A percentile compares a stretch with the other conserved stretches of the same genome.
Conservation (phyloP, 2,888 invertebrate species). For the Cyaniris semiargus region DNA sequence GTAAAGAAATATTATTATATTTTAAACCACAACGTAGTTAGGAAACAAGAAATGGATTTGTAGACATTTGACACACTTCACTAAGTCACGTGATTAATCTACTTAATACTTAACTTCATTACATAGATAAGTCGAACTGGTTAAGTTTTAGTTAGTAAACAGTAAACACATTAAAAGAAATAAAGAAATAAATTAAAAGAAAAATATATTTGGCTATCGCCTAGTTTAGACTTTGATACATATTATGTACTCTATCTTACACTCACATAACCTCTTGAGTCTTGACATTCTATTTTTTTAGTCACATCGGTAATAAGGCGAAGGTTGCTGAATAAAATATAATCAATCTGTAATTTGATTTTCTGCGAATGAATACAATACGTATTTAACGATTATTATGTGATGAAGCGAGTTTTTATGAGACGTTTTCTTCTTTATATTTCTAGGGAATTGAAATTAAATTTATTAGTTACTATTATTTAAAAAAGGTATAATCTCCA, state of each 20-base stretch:
- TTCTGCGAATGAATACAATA: slow-evolving; percentile 21
- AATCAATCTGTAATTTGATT: slow-evolving; percentile 9
- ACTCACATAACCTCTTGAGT: no score
- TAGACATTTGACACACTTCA: not conserved
- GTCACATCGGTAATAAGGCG: not conserved
- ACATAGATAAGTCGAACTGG: not conserved
- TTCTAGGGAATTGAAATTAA: not conserved
- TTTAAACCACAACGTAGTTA: not conserved
- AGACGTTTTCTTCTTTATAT: not conserved
- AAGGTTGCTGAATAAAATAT: not conserved
- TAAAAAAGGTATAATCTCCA: no score
- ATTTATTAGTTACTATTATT: not conserved
- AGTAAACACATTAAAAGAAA: no score
- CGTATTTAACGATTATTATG: not conserved
- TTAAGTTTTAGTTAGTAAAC: no score
- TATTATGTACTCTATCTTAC: no score
- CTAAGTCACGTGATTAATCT: not conserved
- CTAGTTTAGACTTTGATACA: no score
- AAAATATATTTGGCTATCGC: not conserved
- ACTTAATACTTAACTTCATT: not conserved
- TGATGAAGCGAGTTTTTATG: not conserved
- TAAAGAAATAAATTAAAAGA: not conserved
- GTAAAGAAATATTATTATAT: not conserved
- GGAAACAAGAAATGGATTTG: not conserved
- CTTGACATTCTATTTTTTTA: not conserved